Evolutionary conservation across 2,113 vertebrate species (phyloP).

Genomic region (Zootoca vivipara): DNA sequence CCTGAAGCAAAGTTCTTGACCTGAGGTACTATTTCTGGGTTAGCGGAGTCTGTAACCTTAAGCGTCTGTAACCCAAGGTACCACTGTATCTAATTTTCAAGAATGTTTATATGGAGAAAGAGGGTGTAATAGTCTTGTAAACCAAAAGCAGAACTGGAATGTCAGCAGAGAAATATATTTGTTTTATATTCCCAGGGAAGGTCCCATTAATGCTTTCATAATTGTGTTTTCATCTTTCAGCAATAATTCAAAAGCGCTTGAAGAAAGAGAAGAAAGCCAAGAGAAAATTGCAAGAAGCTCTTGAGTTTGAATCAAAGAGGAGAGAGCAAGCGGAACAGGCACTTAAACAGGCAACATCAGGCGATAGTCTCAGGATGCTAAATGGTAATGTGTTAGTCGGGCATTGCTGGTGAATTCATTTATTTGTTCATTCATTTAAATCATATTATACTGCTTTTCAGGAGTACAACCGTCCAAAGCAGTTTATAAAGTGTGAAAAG

Average conservation of each 20-base stretch:
- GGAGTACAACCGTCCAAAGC: background rate
- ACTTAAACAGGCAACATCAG: conserved; percentile 82
- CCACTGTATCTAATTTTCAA: background rate
- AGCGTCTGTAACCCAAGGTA: no score
- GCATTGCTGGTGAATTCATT: conserved; percentile 43
- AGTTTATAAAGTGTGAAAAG: background rate
- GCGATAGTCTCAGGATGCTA: conserved; percentile 83
- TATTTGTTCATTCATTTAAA: background rate
- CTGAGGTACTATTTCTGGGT: no score
- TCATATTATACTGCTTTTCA: background rate
- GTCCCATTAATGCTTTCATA: conserved; percentile 22
- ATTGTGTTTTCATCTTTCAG: conserved; percentile 67
- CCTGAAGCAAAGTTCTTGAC: no score
- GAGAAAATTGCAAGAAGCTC: conserved; percentile 91
- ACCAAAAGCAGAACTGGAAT: background rate
- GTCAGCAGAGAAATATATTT: background rate
- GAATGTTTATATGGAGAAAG: background rate
- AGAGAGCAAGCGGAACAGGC: conserved; percentile 89
- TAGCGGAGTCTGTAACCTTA: no score
- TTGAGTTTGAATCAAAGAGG: conserved; percentile 90
- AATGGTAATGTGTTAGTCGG: conserved; percentile 78
- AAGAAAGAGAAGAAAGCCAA: conserved; percentile 94
- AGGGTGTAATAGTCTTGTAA: no score
- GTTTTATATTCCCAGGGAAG: background rate
- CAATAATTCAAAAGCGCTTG: conserved; percentile 89